Percentiles rank a stretch among this genome's conserved stretches.
Conservation (phyloP, 2,888 invertebrate genomes). For the Leucozona laternaria region DNA sequence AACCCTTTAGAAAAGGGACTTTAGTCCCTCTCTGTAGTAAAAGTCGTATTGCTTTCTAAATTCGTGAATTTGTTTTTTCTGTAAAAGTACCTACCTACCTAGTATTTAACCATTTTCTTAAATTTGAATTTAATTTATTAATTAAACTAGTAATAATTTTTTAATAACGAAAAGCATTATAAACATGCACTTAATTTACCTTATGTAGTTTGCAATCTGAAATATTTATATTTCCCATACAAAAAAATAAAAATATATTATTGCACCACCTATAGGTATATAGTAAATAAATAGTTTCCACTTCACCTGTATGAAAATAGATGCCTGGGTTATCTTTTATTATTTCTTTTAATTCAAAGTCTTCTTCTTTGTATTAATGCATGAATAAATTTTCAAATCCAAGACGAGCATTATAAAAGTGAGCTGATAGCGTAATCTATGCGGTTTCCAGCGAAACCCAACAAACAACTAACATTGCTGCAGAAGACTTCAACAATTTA, state of each 20-base stretch:
- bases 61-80: no score
- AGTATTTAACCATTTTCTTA: no score
- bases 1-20: no score
- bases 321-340: not conserved
- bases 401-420: not conserved
- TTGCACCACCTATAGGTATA: not conserved
- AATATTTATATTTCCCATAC: no score
- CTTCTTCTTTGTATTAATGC: not conserved
- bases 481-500: not conserved
- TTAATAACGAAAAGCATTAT: no score
- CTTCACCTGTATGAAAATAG: not conserved
- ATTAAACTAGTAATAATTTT: no score
- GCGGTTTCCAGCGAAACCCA: slow-evolving; percentile 38
- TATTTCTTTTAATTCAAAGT: not conserved
- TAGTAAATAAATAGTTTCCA: not conserved
- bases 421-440: slow-evolving; percentile 41
- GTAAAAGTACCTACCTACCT: no score
- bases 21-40: no score
- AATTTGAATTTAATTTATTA: no score
- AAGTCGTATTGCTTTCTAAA: no score
- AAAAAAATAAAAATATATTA: not conserved
- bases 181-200: no score
- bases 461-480: slow-evolving; percentile 21
- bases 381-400: slow-evolving; percentile 28
- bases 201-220: no score